Percentiles rank a stretch among this genome's conserved stretches.
Evolutionary conservation across 1,140 invertebrate genomes (phyloP).

Genomic region (Zelostemma sp.): DNA sequence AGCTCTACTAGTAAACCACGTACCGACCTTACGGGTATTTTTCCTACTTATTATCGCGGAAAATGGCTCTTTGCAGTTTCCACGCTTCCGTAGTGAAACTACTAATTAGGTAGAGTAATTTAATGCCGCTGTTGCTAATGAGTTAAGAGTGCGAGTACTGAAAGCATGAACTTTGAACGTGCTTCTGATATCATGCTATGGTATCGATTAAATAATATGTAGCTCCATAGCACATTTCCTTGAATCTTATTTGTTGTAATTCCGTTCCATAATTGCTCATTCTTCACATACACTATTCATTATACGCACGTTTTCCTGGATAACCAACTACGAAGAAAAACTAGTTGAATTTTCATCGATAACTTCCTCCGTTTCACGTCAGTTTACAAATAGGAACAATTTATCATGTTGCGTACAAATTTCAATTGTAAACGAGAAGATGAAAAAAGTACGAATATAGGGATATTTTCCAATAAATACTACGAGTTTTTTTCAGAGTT

Average conservation of each 20-base stretch:
- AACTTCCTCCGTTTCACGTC: too few species aligned
- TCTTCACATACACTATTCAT: too few species aligned
- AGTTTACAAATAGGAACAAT: too few species aligned
- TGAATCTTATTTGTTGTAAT: slow-evolving; percentile 30
- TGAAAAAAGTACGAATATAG: too few species aligned
- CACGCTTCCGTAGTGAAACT: slow-evolving; percentile 43
- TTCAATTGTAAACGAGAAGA: too few species aligned
- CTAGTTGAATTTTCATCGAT: too few species aligned
- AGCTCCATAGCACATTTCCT: slow-evolving; percentile 21
- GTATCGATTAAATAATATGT: slow-evolving; percentile 56
- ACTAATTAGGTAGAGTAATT: slow-evolving; percentile 57
- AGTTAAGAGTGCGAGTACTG: slow-evolving; percentile 46
- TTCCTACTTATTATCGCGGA: slow-evolving; percentile 39
- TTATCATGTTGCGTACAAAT: too few species aligned
- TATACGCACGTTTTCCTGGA: too few species aligned
- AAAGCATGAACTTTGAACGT: slow-evolving; percentile 55
- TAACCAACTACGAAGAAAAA: too few species aligned
- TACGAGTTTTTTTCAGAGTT: too few species aligned
- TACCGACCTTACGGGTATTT: slow-evolving; percentile 32
- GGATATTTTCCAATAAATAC: too few species aligned
- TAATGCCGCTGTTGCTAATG: slow-evolving; percentile 55
- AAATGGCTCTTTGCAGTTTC: slow-evolving; percentile 48
- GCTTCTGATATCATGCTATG: slow-evolving; percentile 51
- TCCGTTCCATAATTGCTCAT: background rate
- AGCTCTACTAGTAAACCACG: slow-evolving; percentile 34